phyloP scores from a whole-genome alignment of 1,140 invertebrate genomes.

The Apis dorsata region DNA sequence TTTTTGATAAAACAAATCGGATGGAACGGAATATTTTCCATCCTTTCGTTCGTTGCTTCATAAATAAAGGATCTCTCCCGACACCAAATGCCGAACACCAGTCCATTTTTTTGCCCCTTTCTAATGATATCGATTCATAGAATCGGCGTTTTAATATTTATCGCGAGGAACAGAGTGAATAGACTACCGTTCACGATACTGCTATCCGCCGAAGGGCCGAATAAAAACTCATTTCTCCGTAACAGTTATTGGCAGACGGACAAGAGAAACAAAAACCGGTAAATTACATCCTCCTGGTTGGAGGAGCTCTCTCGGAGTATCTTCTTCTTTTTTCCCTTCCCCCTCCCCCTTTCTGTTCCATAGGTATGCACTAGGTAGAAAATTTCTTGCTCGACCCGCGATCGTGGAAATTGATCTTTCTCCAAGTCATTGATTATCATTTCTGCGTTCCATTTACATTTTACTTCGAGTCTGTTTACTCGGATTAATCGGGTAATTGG shows the following conservation, averaged over 20 bases:
- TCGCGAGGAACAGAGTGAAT: neutral
- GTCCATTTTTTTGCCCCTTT: no score
- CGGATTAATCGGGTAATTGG: neutral
- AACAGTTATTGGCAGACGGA: constrained; percentile 32
- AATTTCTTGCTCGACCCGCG: neutral
- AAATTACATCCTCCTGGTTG: constrained; percentile 25
- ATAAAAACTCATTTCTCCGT: neutral
- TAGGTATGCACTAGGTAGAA: neutral
- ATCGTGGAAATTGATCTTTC: neutral
- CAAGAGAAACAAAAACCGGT: constrained; percentile 24
- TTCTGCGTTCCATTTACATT: neutral
- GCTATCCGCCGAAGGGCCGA: neutral
- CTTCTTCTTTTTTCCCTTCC: neutral
- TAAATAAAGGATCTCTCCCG: no score
- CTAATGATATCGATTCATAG: neutral
- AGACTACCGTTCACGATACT: neutral
- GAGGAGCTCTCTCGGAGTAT: neutral
- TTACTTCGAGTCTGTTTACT: neutral
- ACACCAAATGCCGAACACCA: no score
- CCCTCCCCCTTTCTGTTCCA: no score
- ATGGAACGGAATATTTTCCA: neutral
- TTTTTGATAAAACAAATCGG: neutral
- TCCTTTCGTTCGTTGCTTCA: neutral
- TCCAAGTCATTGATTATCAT: neutral
- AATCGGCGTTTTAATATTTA: neutral